Percentiles rank a stretch among this genome's conserved stretches.
phyloP scores from a whole-genome alignment of 2,113 vertebrate species.

The Microtus richardsoni region DNA sequence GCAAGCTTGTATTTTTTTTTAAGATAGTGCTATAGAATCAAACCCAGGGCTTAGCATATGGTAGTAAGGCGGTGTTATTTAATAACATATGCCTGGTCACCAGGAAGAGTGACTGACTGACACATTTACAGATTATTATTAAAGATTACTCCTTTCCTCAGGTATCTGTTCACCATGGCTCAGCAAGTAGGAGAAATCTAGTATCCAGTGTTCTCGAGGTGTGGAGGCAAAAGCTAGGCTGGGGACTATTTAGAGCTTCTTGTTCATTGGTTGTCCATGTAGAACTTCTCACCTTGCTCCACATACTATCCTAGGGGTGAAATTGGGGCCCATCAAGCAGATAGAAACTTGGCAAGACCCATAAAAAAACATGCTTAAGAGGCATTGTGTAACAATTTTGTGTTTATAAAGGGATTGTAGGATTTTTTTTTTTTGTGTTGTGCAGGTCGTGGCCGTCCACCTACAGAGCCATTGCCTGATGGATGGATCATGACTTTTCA shows the following conservation, averaged over 20 bases:
- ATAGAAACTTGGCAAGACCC: background rate
- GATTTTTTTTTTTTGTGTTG: conserved; percentile 62
- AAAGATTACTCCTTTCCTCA: background rate
- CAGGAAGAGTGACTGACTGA: background rate
- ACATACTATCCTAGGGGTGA: background rate
- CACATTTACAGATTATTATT: background rate
- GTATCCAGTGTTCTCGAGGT: background rate
- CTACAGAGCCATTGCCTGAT: conserved; percentile 97
- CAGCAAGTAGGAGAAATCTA: background rate
- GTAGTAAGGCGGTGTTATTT: background rate
- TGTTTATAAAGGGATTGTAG: conserved; percentile 53
- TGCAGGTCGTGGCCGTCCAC: conserved; percentile 97
- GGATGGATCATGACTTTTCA: conserved; percentile 99
- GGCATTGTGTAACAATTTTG: background rate
- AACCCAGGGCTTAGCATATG: background rate
- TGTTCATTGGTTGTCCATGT: background rate
- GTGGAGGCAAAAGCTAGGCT: background rate
- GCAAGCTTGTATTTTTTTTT: background rate
- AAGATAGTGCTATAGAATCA: background rate
- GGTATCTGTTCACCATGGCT: background rate
- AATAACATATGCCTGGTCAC: background rate
- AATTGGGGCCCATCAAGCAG: background rate
- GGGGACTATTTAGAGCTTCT: background rate
- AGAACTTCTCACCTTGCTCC: background rate
- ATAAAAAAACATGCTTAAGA: background rate